These are phyloP conservation scores for Thymelicus lineola DNA, from an alignment of 2,888 invertebrate species.

Conservation along the genomic window DNA sequence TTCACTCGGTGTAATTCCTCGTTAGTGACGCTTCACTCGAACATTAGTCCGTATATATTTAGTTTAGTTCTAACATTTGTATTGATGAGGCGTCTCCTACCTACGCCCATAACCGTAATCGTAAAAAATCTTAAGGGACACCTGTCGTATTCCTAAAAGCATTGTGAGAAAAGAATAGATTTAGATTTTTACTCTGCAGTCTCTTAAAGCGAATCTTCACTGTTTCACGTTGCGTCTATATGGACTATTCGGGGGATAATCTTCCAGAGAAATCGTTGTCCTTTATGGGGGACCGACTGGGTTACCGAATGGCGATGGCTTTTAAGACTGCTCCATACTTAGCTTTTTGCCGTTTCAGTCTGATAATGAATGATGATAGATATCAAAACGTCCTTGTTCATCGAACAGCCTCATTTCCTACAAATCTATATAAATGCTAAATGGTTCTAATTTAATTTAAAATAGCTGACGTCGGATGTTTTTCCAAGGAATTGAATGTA, in stretches of 20 bases:
- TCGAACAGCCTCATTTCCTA: too few relatives aligned
- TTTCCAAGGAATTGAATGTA: conserved; percentile 23
- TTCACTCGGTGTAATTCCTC: neutral
- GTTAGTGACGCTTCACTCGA: neutral
- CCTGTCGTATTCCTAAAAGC: conserved; percentile 7
- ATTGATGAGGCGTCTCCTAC: conserved; percentile 8
- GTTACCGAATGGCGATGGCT: too few relatives aligned
- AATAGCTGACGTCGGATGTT: conserved; percentile 6
- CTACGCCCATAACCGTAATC: neutral
- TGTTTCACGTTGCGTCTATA: neutral
- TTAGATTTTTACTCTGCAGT: neutral
- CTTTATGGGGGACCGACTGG: too few relatives aligned
- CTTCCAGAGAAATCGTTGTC: too few relatives aligned
- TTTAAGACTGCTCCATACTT: too few relatives aligned
- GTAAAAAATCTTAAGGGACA: neutral
- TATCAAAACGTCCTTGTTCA: too few relatives aligned
- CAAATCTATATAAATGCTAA: neutral
- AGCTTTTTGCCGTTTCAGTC: too few relatives aligned
- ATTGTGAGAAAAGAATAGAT: conserved; percentile 2
- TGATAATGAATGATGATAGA: too few relatives aligned
- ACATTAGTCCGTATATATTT: conserved; percentile 4
- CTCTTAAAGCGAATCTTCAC: neutral
- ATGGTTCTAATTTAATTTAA: neutral
- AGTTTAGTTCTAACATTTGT: neutral
- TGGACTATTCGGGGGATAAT: too few relatives aligned